Evolutionary conservation across 1,140 invertebrate species (phyloP), one percentile per base, ranked within the genome.

Genomic region (Thalassaphorura encarpata): DNA sequence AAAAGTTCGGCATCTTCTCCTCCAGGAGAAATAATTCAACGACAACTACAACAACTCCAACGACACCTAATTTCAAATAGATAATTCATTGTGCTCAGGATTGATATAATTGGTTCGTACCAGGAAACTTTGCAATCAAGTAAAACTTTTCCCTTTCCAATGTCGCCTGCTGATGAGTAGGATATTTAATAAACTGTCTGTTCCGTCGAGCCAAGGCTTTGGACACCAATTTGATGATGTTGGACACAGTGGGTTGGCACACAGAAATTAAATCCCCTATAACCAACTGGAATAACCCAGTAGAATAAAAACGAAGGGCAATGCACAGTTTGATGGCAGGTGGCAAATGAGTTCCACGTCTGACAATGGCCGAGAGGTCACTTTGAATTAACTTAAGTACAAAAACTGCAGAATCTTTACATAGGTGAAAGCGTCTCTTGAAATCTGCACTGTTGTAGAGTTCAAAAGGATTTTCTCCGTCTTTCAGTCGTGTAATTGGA

Each of bases 1-100:
- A 68, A 70, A 4, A 64, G 39, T 45, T 70, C 64, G n/a, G 64
- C 63, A 42, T 65, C 58, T 21, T 62, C 57, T 45, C 63, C 61
- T 43, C 66, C 67, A 16, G 68, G 68, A 40, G 54, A 61, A 15
- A 23, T 28, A 23, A 67, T 69, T 31, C 33, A 28, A 67, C 60
- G 51, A 67, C 67, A 36, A 68, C 62, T 26, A 43, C 51, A 15
- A 62, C 64, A 24, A 53, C 56, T 0, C 64, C 59, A 18, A 55
- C 53, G 54, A 16, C 3, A n/a, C 4, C 15, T 33, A 42, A 28
- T 46, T 6, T 28, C 16, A 15, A 23, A 6, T 18, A 23, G 48
- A 36, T 41, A 36, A 13, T 27, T 49, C 13, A 8, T 23, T 45
- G 18, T 8, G 8, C 18, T 13, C 3, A 48, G 13, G 21, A 11